Evolutionary conservation across 2,113 vertebrate species (phyloP).

Genomic region (Corvus cornix): DNA sequence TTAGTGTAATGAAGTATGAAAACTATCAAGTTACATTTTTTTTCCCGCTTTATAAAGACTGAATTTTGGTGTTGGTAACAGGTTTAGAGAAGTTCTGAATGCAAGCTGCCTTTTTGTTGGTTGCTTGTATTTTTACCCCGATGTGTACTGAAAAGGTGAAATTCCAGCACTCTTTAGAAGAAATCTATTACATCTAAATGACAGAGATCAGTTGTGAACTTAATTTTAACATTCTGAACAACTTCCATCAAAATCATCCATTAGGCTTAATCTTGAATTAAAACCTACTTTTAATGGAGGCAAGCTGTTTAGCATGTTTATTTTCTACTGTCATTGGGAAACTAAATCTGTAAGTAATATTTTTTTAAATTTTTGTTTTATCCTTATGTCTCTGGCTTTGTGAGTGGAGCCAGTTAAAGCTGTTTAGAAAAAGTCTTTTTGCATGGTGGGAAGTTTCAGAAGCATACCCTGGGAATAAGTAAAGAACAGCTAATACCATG

Average conservation of each 20-base stretch:
- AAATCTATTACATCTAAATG: not conserved
- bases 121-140: not conserved
- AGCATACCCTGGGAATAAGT: not conserved
- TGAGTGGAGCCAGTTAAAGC: not conserved
- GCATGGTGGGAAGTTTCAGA: not conserved
- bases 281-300: not conserved
- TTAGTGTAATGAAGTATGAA: not conserved
- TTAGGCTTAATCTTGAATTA: not conserved
- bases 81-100: not conserved
- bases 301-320: not conserved
- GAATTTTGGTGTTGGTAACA: not conserved
- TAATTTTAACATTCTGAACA: not conserved
- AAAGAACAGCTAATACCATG: not conserved
- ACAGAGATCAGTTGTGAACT: not conserved
- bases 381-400: not conserved
- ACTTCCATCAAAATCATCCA: not conserved
- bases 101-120: not conserved
- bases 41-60: not conserved
- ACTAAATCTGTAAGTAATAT: not conserved
- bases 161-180: not conserved
- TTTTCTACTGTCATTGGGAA: not conserved
- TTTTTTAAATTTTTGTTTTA: not conserved
- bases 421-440: not conserved
- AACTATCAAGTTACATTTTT: not conserved
- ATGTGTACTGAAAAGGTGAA: not conserved